These are phyloP conservation scores for Pholis gunnellus DNA, from an alignment of 2,113 vertebrate species.

Conservation along the genomic window DNA sequence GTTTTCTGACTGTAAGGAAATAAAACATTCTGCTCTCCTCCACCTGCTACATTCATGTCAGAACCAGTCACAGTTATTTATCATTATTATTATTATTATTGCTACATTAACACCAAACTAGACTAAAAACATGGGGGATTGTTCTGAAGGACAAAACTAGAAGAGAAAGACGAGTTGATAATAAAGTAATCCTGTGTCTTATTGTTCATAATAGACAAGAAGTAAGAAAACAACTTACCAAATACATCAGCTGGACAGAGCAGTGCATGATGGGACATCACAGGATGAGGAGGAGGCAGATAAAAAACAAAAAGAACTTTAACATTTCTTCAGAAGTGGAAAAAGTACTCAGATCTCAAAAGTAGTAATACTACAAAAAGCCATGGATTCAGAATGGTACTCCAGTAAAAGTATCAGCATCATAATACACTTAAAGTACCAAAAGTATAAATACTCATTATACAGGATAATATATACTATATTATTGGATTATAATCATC, in stretches of 20 bases:
- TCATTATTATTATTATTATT: not conserved
- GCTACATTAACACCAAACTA: not conserved
- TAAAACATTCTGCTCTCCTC: not conserved
- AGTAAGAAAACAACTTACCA: slow-evolving; percentile 55
- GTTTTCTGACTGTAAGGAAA: too few species aligned
- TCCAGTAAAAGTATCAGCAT: not conserved
- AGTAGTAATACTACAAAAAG: not conserved
- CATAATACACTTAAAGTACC: not conserved
- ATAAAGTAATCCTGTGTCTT: not conserved
- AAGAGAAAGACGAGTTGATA: not conserved
- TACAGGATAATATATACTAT: not conserved
- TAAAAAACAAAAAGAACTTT: not conserved
- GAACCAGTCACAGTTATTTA: too few species aligned
- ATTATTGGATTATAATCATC: too few species aligned
- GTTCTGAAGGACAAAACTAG: not conserved
- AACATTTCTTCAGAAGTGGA: not conserved
- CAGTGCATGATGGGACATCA: slow-evolving; percentile 40
- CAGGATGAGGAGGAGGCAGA: not conserved
- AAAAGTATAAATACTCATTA: not conserved
- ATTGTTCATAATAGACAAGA: not conserved
- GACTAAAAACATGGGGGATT: not conserved
- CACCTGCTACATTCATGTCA: not conserved
- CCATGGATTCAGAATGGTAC: too few species aligned
- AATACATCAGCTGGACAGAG: slow-evolving; percentile 68
- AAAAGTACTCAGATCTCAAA: not conserved